Conservation (phyloP, 92 coral and sea anemone species). For the Epizoanthus ramosus region DNA sequence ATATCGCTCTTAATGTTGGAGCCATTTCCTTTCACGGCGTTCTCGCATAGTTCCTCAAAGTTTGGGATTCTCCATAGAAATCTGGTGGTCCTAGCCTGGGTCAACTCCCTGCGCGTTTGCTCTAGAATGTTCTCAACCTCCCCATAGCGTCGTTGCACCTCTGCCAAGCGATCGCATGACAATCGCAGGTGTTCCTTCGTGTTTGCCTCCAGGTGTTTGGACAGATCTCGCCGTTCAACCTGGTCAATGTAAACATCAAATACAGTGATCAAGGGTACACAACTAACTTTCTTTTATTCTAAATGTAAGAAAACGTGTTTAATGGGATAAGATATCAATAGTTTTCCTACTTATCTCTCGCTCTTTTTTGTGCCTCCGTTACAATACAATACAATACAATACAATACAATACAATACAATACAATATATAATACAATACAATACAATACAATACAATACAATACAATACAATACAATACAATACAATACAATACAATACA, state of each 20-base stretch:
- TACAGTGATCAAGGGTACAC: background rate
- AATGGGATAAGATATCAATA: too few species aligned
- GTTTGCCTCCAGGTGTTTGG: slow-evolving; percentile 12
- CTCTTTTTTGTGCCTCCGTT: too few species aligned
- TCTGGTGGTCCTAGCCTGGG: slow-evolving; percentile 19
- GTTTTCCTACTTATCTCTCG: too few species aligned
- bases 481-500: too few species aligned
- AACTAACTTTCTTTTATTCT: background rate
- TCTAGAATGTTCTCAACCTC: background rate
- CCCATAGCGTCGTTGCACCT: slow-evolving; percentile 27
- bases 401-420: too few species aligned
- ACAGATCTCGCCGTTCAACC: slow-evolving; percentile 37
- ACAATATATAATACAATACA: too few species aligned
- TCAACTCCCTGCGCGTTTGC: slow-evolving; percentile 4
- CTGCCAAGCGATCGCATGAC: slow-evolving; percentile 27
- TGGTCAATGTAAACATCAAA: background rate
- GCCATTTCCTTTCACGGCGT: slow-evolving; percentile 20
- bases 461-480: too few species aligned
- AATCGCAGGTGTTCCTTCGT: slow-evolving; percentile 27
- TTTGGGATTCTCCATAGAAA: slow-evolving; percentile 33
- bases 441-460: too few species aligned
- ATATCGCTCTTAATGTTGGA: slow-evolving; percentile 32
- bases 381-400: too few species aligned
- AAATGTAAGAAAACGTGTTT: too few species aligned
- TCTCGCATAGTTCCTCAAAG: slow-evolving; percentile 28